Evolutionary conservation across 1,140 invertebrate species (phyloP), one percentile per base, ranked within the genome.

Genomic region (Drosophila equinoxialis): DNA sequence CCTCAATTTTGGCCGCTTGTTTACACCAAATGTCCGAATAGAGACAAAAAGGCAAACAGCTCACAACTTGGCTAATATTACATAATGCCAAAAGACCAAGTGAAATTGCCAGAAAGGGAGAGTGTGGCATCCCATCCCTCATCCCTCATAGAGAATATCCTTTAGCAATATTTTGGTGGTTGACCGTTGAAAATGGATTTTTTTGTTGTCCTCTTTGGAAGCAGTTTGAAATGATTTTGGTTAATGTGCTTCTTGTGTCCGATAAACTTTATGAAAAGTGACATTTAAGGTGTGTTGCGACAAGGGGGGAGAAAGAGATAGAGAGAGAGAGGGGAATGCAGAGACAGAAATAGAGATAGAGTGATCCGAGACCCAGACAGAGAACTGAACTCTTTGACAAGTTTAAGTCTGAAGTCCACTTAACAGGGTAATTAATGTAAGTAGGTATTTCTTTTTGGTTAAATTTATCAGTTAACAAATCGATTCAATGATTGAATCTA

Each of bases 381-480:
- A 20, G 42, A 33, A 10, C 39, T 20, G 37, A 20, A 41, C 11
- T 26, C 39, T 59, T 48, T 62, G 77, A 85, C 66, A 78, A 66
- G 68, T 59, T 57, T 35, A 61, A 60, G 42, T 59, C 61, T 26
- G 57, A 59, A 59, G 57, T 59, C 68, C 71, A 67, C 68, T 89
- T 89, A 89, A 89, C 80, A 79, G 57, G 84, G 85, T 89, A 89
- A 89, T 89, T 89, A 89, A 84, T 89, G 84, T 89, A 89, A 81
- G 85, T 89, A 84, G 74, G 33, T 39, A 51, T 51, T 51, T 51
- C 45, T 59, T 58, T 33, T 63, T 62, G 23, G 58, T 33, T 59
- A 35, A 58, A 64, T 77, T 90, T 89, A 89, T 89, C 85, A 65
- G 60, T 71, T 67, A 71, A 89, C 84, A 89, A 89, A 89, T 89